Evolutionary conservation across 2,888 invertebrate species (phyloP), one percentile per base, ranked within the genome.

Genomic region (Hyposoter didymator): DNA sequence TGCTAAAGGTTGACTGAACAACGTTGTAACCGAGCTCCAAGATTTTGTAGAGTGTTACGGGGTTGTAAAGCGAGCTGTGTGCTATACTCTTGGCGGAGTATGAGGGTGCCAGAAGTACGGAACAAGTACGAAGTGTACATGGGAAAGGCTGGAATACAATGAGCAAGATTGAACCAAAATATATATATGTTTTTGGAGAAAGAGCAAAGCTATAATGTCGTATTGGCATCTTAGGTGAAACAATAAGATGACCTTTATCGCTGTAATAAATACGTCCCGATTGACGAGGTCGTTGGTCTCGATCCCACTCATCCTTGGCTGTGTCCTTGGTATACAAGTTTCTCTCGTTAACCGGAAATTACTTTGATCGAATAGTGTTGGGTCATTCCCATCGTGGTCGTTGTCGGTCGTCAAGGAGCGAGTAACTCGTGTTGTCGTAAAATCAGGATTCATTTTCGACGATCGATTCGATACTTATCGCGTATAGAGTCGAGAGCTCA

Each of bases 211-310:
- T 49, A 69, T 75, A 69, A 75, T 72, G 49, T 72, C 39, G 47
- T n/a, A 55, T 67, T 52, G 62, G 80, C 85, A 87, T 87, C 88
- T 86, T 88, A 81, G 79, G 74, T 82, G 84, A 88, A 91, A 92
- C 92, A 92, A 92, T 90, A 89, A 89, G 90, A 91, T 90, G 92
- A 92, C 93, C 92, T 93, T 93, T 91, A 88, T 89, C 85, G 83
- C 72, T 81, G 85, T 86, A 87, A 90, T 88, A 88, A 80, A 69
- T 81, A 70, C 74, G 84, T 82, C 55, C 75, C 72, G 79, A 85
- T 84, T 84, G 86, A 84, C 86, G 84, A 78, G 76, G 76, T 73
- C 72, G 73, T 69, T 69, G 81, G 75, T 28, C 59, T 59, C 45
- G 22, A 17, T 45, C 47, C 47, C 19, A 35, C 35, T n/a, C 39